Evolutionary conservation across 30 jellyfish, hydroid and myxozoan species (phyloP).

Genomic region (Morbakka virulenta): DNA sequence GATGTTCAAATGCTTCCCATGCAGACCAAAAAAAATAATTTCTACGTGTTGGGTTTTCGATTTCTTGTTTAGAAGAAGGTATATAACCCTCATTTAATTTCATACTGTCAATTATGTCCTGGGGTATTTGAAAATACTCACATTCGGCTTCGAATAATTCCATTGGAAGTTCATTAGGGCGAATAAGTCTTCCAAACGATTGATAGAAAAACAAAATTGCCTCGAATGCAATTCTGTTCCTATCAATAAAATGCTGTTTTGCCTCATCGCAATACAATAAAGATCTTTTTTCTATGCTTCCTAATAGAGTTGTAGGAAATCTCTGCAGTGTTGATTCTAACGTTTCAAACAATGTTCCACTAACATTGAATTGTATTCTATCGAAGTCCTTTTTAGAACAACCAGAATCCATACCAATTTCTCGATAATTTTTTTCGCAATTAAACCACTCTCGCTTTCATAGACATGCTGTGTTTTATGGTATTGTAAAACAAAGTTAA

Average conservation of each 20-base stretch:
- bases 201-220: conserved; percentile 65
- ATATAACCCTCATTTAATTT: conserved; percentile 40
- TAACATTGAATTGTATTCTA: conserved; percentile 59
- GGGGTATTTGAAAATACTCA: conserved; percentile 46
- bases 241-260: conserved; percentile 29
- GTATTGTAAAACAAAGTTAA: too few relatives aligned
- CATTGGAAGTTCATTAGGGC: conserved; percentile 54
- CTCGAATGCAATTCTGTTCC: conserved; percentile 67
- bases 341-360: conserved; percentile 71
- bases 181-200: conserved; percentile 59
- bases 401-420: background rate
- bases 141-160: conserved; percentile 70
- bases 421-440: too few relatives aligned
- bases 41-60: background rate
- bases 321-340: conserved; percentile 60
- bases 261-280: conserved; percentile 12
- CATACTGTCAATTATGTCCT: conserved; percentile 34
- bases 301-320: conserved; percentile 65
- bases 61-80: background rate
- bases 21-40: background rate
- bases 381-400: background rate
- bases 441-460: too few relatives aligned
- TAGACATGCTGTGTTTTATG: too few relatives aligned
- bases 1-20: conserved; percentile 35
- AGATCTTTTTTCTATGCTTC: conserved; percentile 30